These are phyloP conservation scores for Drosophila percnosoma DNA, from an alignment of 2,888 invertebrate species.

Conservation along the genomic window DNA sequence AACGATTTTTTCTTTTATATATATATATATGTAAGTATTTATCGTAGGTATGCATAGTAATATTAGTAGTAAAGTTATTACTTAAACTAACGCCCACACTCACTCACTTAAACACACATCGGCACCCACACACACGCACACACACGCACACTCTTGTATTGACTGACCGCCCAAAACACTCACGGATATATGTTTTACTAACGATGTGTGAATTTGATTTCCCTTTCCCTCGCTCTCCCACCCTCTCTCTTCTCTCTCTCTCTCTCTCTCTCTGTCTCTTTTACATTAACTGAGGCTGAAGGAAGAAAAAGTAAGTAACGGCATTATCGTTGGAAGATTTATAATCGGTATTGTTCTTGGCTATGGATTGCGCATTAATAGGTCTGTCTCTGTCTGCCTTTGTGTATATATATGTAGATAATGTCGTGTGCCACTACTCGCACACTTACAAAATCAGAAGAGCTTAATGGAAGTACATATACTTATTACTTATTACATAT, in stretches of 20 bases:
- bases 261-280: neutral
- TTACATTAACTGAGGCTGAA: neutral
- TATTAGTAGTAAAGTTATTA: conserved; percentile 18
- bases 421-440: conserved; percentile 2
- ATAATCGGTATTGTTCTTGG: conserved; percentile 35
- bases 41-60: conserved; percentile 15
- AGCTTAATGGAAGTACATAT: conserved; percentile 37
- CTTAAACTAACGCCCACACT: conserved; percentile 11
- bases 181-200: conserved; percentile 11
- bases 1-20: neutral
- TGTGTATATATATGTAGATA: neutral
- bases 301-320: neutral
- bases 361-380: conserved; percentile 11
- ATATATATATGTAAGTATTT: conserved; percentile 6
- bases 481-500: conserved; percentile 1
- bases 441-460: conserved; percentile 15
- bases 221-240: neutral
- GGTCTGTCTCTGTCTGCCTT: neutral
- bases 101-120: conserved; percentile 1
- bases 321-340: conserved; percentile 5
- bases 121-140: neutral
- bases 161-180: conserved; percentile 20
- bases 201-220: conserved; percentile 5
- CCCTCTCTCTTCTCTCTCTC: neutral
- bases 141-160: neutral